A percentile compares a stretch with the other conserved stretches of the same genome.
Evolutionary conservation across 2,113 vertebrate genomes (phyloP).

Genomic region (Dromiciops gliroides): DNA sequence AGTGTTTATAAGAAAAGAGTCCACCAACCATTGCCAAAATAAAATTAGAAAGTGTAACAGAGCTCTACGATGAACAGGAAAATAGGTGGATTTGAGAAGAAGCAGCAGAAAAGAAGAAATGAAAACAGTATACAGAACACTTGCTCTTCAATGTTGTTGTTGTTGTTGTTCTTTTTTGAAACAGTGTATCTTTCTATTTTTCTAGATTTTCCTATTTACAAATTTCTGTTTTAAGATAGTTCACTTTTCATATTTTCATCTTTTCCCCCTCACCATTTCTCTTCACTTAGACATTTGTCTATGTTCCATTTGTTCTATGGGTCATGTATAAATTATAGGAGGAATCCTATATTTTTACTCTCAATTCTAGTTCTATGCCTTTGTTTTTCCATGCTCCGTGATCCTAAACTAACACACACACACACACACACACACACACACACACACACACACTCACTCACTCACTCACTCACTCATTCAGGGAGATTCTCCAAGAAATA

Average conservation of each 20-base stretch:
- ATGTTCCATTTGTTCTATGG: neutral
- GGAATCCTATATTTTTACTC: neutral
- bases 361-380: neutral
- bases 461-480: too few species aligned
- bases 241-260: neutral
- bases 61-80: neutral
- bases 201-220: neutral
- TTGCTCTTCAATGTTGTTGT: neutral
- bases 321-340: constrained; percentile 11
- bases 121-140: neutral
- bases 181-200: neutral
- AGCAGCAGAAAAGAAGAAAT: neutral
- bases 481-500: neutral
- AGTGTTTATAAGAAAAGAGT: neutral
- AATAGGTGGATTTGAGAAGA: constrained; percentile 4
- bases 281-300: neutral
- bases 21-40: neutral
- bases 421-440: too few species aligned
- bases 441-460: too few species aligned
- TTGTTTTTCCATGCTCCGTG: neutral
- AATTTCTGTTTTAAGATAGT: neutral
- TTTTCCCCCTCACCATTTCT: neutral
- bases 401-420: too few species aligned
- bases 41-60: neutral
- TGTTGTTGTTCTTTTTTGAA: neutral